A percentile compares a stretch with the other conserved stretches of the same genome.
Evolutionary conservation across 2,797 vertebrate species (phyloP).

Genomic region (Hemitrygon akajei): DNA sequence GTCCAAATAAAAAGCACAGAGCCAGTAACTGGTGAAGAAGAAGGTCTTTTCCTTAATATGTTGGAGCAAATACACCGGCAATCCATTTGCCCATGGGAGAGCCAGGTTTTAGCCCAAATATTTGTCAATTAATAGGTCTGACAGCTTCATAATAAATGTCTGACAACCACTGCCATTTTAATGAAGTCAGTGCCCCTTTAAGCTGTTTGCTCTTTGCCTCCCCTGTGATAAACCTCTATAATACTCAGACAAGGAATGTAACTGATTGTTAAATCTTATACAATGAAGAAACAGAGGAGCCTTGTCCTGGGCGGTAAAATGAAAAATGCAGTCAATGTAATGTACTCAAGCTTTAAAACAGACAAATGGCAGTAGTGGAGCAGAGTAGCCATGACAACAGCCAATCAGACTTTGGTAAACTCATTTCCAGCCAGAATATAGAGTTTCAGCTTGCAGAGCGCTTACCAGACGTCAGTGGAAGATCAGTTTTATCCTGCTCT

Average conservation of each 20-base stretch:
- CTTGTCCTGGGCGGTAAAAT: slow-evolving; percentile 46
- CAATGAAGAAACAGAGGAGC: slow-evolving; percentile 21
- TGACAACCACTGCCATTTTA: background rate
- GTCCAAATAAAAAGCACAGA: background rate
- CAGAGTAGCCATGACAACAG: slow-evolving; percentile 55
- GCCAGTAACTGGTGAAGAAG: background rate
- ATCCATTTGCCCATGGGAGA: background rate
- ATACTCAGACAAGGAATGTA: slow-evolving; percentile 48
- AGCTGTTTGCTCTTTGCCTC: background rate
- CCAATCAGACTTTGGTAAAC: slow-evolving; percentile 62
- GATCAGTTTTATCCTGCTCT: slow-evolving; percentile 54
- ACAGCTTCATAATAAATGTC: background rate
- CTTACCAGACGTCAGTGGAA: slow-evolving; percentile 68
- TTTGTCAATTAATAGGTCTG: background rate
- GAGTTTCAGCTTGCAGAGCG: slow-evolving; percentile 65
- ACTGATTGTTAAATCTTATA: slow-evolving; percentile 17
- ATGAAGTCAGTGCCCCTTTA: slow-evolving; percentile 21
- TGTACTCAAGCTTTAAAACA: slow-evolving; percentile 59
- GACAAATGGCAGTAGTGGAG: slow-evolving; percentile 65
- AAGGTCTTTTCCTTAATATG: background rate
- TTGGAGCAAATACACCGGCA: background rate
- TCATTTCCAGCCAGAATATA: slow-evolving; percentile 69
- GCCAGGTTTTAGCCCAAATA: background rate
- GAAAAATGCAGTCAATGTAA: slow-evolving; percentile 66
- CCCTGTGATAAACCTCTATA: slow-evolving; percentile 40